Conservation (phyloP, 2,113 vertebrate genomes). For the Pristiophorus japonicus region DNA sequence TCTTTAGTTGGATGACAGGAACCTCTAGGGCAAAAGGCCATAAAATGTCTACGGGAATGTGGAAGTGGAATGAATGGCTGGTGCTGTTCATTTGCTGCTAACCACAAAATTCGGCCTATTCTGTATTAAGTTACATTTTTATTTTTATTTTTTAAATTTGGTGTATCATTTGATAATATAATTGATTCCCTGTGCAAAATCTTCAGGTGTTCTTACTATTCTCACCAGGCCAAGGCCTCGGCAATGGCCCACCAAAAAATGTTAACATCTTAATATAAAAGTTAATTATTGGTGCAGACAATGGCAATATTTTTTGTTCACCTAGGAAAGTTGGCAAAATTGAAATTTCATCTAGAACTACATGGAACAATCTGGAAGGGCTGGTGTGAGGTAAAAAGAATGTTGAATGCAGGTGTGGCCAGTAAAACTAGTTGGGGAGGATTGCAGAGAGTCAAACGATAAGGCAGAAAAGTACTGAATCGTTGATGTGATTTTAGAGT, state of each 20-base stretch:
- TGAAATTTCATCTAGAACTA: neutral
- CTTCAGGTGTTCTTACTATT: neutral
- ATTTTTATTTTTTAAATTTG: neutral
- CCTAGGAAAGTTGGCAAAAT: neutral
- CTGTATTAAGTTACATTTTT: neutral
- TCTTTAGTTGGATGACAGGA: neutral
- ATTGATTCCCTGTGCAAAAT: neutral
- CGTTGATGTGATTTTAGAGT: neutral
- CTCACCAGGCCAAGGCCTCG: neutral
- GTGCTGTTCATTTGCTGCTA: neutral
- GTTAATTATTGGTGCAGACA: neutral
- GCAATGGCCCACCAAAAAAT: neutral
- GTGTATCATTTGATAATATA: neutral
- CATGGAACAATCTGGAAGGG: neutral
- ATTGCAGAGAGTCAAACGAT: neutral
- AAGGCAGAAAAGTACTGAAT: neutral
- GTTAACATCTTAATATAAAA: neutral
- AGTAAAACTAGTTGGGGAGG: neutral
- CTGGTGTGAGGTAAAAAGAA: neutral
- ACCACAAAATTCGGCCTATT: neutral
- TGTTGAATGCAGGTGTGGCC: neutral
- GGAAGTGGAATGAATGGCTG: neutral
- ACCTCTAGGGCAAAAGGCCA: neutral
- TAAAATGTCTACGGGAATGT: neutral
- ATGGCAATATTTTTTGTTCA: neutral